Evolutionary conservation across 2,797 vertebrate genomes (phyloP).

Genomic region (Diplodus sargus): DNA sequence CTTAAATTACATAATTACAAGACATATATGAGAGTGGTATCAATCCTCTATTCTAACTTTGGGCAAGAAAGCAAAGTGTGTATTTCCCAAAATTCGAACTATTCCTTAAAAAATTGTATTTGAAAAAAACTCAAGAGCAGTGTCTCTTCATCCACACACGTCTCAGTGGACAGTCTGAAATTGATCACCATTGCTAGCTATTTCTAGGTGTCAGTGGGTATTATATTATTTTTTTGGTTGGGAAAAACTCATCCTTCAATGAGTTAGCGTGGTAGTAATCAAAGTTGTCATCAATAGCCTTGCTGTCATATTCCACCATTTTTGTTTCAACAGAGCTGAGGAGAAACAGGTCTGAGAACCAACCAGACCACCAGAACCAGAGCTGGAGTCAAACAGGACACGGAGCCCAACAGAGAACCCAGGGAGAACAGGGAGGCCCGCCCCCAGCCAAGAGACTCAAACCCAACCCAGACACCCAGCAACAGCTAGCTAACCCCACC

Average conservation of each 20-base stretch:
- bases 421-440: constrained; percentile 86
- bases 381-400: constrained; percentile 78
- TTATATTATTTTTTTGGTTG: background rate
- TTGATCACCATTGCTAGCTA: background rate
- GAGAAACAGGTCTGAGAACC: constrained; percentile 89
- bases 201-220: background rate
- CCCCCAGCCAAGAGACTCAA: constrained; percentile 98
- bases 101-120: background rate
- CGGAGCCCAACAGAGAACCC: constrained; percentile 65
- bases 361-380: constrained; percentile 73
- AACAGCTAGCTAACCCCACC: constrained; percentile 89
- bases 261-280: background rate
- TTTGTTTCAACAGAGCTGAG: constrained; percentile 87
- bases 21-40: background rate
- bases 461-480: constrained; percentile 91
- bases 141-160: background rate
- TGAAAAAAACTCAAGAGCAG: background rate
- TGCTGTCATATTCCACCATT: constrained; percentile 5
- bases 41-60: background rate
- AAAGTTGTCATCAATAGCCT: background rate
- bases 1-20: constrained; percentile 1
- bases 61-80: background rate
- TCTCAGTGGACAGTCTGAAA: background rate
- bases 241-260: background rate
- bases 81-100: background rate